phyloP scores from a whole-genome alignment of 2,113 vertebrate genomes.

The Origma solitaria region DNA sequence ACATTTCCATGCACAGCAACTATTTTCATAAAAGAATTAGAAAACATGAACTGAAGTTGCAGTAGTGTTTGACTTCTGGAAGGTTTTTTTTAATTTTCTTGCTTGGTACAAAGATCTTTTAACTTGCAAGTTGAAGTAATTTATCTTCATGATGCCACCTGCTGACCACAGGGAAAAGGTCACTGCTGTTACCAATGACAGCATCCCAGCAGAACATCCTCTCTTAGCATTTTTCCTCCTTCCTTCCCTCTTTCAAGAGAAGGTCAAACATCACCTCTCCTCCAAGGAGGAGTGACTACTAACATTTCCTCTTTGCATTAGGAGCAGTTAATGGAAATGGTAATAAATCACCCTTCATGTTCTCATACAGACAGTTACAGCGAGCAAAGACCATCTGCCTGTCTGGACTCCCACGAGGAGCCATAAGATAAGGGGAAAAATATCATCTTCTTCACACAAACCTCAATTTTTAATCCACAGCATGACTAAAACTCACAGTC shows the following conservation, averaged over 20 bases:
- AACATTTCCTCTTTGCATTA: constrained; percentile 41
- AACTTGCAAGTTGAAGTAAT: constrained; percentile 8
- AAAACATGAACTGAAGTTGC: not conserved
- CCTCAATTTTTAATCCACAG: not conserved
- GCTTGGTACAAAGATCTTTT: not conserved
- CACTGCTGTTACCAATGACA: constrained; percentile 1
- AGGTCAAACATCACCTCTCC: constrained; percentile 19
- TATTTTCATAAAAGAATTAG: not conserved
- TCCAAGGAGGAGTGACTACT: not conserved
- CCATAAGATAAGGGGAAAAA: not conserved
- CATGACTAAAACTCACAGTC: not conserved
- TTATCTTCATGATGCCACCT: constrained; percentile 40
- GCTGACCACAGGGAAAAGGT: constrained; percentile 52
- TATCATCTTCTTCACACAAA: not conserved
- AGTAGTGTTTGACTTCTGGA: not conserved
- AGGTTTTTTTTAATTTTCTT: not conserved
- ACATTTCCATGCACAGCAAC: not conserved
- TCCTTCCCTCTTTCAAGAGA: not conserved
- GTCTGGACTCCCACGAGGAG: not conserved
- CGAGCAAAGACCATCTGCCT: not conserved
- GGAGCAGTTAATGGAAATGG: not conserved
- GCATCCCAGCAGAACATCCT: not conserved
- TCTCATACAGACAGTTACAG: not conserved
- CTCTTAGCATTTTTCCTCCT: constrained; percentile 6
- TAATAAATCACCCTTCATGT: not conserved